Evolutionary conservation across 2,113 vertebrate species (phyloP).

Genomic region (Calyptommatus sinebrachiatus): DNA sequence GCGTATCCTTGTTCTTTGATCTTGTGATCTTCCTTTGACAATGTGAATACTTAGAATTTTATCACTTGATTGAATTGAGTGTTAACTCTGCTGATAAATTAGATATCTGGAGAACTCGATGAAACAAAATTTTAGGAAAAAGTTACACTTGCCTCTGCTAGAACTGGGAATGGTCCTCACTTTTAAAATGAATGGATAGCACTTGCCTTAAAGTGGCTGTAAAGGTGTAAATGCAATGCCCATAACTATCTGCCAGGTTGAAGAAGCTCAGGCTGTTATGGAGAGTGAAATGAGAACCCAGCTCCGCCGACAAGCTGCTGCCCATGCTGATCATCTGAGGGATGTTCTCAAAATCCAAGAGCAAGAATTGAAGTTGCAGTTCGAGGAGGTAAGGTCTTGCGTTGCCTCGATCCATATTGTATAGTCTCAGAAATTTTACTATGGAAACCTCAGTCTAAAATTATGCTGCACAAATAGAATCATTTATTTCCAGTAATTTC

Average conservation of each 20-base stretch:
- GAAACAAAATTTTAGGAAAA: no score
- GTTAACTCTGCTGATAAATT: not conserved
- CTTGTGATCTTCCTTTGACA: not conserved
- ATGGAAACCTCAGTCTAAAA: not conserved
- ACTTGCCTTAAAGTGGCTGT: no score
- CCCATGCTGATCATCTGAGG: constrained; percentile 90
- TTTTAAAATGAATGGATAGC: no score
- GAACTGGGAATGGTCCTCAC: no score
- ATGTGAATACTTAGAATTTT: not conserved
- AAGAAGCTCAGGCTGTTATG: constrained; percentile 91
- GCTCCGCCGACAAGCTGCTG: constrained; percentile 91
- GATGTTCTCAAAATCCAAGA: constrained; percentile 93
- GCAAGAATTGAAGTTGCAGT: constrained; percentile 84
- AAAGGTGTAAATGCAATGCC: no score
- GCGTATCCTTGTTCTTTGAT: not conserved
- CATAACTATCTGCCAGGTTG: constrained; percentile 74
- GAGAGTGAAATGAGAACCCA: constrained; percentile 96
- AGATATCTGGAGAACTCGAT: not conserved
- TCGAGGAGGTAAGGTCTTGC: constrained; percentile 79
- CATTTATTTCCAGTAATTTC: not conserved
- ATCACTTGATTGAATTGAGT: not conserved
- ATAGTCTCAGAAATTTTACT: not conserved
- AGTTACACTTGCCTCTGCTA: no score
- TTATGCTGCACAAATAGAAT: not conserved
- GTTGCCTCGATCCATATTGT: no score